phyloP scores from a whole-genome alignment of 2,113 vertebrate species.

The Agelaius tricolor region DNA sequence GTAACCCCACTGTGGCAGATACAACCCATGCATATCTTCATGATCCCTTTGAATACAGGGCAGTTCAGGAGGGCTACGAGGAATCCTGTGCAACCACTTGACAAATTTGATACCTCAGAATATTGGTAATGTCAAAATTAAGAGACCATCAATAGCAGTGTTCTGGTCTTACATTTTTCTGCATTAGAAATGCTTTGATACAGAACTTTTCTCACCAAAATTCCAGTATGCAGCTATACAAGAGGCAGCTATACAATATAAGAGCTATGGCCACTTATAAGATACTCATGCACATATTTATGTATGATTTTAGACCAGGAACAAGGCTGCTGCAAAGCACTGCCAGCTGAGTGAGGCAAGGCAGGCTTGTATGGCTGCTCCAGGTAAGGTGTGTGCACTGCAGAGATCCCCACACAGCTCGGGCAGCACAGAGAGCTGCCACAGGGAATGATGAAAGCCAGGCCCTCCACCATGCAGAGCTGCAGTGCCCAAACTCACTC shows the following conservation, averaged over 20 bases:
- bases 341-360: not conserved
- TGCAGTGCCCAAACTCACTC: not conserved
- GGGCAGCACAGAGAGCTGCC: not conserved
- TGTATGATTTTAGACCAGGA: not conserved
- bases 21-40: not conserved
- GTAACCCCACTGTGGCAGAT: not conserved
- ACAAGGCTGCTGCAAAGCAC: not conserved
- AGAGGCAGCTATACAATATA: not conserved
- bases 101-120: not conserved
- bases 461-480: not conserved
- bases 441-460: not conserved
- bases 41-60: not conserved
- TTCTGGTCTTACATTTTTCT: not conserved
- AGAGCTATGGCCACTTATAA: too few relatives aligned
- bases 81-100: not conserved
- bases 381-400: accelerated
- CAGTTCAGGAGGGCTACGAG: not conserved
- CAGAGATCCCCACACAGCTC: not conserved
- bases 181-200: not conserved
- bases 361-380: not conserved
- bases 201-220: not conserved
- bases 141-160: not conserved
- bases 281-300: too few relatives aligned
- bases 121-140: not conserved
- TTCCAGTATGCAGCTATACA: not conserved